Percentiles rank a stretch among this genome's conserved stretches.
Conservation (phyloP, 2,113 vertebrate genomes). For the pig (Sus scrofa) region T2T-Sscrofa CM000814.6:89725001-89725500, state of each 20-base stretch:
- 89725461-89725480: slow-evolving; percentile 68
- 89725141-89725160: slow-evolving; percentile 84
- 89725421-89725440: slow-evolving; percentile 83
- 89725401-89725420: slow-evolving; percentile 69
- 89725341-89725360: slow-evolving; percentile 82
- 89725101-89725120: slow-evolving; percentile 81
- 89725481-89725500: slow-evolving; percentile 59
- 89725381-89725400: slow-evolving; percentile 62
- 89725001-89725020: not conserved
- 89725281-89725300: slow-evolving; percentile 80
- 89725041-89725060: not conserved
- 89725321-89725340: slow-evolving; percentile 73
- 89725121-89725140: slow-evolving; percentile 78
- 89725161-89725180: slow-evolving; percentile 83
- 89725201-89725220: slow-evolving; percentile 83
- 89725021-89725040: not conserved
- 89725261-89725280: slow-evolving; percentile 86
- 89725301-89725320: slow-evolving; percentile 76
- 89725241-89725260: slow-evolving; percentile 81
- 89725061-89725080: not conserved
- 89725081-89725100: not conserved
- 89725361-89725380: slow-evolving; percentile 63
- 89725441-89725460: slow-evolving; percentile 78
- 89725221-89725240: slow-evolving; percentile 89
- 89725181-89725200: slow-evolving; percentile 82